Conservation (phyloP, 2,797 vertebrate species). For the Poecilia velifera region DNA sequence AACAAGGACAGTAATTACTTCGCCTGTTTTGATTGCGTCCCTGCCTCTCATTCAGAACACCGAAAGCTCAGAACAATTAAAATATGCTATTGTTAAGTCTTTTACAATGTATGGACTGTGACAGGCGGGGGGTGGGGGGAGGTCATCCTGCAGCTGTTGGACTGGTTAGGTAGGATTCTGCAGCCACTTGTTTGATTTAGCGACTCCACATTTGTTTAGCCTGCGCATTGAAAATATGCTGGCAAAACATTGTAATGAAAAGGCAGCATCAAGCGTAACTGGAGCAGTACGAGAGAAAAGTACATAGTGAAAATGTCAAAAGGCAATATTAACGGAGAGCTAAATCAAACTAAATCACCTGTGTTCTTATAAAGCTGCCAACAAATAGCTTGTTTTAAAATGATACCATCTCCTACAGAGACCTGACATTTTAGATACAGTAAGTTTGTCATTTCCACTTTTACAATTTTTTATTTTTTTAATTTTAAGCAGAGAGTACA, state of each 20-base stretch:
- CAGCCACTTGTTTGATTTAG: slow-evolving; percentile 7
- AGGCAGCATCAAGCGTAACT: slow-evolving; percentile 4
- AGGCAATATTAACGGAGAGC: neutral
- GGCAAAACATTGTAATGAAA: slow-evolving; percentile 27
- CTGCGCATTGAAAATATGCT: slow-evolving; percentile 31
- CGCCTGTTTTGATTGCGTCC: slow-evolving; percentile 3
- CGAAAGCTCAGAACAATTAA: neutral
- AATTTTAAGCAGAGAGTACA: too few species aligned
- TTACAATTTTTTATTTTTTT: too few species aligned
- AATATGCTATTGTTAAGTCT: slow-evolving; percentile 4
- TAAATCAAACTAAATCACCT: neutral
- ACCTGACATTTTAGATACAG: neutral
- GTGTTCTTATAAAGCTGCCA: neutral
- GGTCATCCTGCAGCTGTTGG: slow-evolving; percentile 35
- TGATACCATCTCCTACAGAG: neutral
- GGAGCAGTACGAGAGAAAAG: neutral
- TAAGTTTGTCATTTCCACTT: too few species aligned
- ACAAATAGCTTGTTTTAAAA: neutral
- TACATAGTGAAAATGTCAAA: slow-evolving; percentile 6
- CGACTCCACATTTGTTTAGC: slow-evolving; percentile 43
- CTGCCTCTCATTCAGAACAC: neutral
- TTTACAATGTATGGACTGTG: slow-evolving; percentile 10
- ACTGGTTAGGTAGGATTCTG: slow-evolving; percentile 48
- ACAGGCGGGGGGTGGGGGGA: slow-evolving; percentile 7
- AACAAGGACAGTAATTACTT: slow-evolving; percentile 10